Base-by-base conservation (phyloP, 2,797 vertebrate genomes). In the Leptoclinus maculatus region DNA sequence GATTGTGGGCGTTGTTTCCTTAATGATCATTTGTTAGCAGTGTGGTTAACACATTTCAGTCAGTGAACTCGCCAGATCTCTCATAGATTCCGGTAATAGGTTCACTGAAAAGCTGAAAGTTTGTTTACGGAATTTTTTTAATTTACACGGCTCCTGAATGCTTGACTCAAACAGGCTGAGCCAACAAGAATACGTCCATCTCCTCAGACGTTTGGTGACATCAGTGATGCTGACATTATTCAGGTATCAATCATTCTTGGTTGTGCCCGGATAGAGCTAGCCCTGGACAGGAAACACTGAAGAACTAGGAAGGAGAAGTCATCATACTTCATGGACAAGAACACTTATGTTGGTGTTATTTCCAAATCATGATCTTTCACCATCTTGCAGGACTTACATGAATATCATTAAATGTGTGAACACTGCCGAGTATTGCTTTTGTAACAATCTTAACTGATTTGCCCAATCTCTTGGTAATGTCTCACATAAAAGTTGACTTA, bases 381-480 rank as follows among this genome's bases (percentile, higher is more conserved):
- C n/a, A 27, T 49, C 49, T 32, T 72, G 29, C 74, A 76, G 77
- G 79, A 84, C 66, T 72, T 63, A 62, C 38, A 45, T 41, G 11
- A 74, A 71, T 73, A 83, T 29, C 58, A 34, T 62, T 66, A 45
- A 74, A 70, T 71, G 60, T 69, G 57, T 71, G 29, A 88, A 83
- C 75, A 71, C 78, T 87, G 83, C 79, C 39, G 5, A 76, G 67
- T 71, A 76, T 82, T 84, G 60, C 67, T 83, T 89, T 79, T 65
- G 29, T 86, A 74, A 86, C 76, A 69, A 78, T 86, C 75, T 76
- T 39, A 70, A 83, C 60, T 25, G 47, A 54, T 66, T 75, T 72
- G 9, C 65, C 34, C 1, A 39, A 51, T 78, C 14, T 38, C 41
- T 69, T 68, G 36, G 43, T 78, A 57, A 71, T 17, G 36, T 76